Percentiles rank a stretch among this genome's conserved stretches.
phyloP scores from a whole-genome alignment of 1,140 invertebrate genomes.

The Theocolax elegans region DNA sequence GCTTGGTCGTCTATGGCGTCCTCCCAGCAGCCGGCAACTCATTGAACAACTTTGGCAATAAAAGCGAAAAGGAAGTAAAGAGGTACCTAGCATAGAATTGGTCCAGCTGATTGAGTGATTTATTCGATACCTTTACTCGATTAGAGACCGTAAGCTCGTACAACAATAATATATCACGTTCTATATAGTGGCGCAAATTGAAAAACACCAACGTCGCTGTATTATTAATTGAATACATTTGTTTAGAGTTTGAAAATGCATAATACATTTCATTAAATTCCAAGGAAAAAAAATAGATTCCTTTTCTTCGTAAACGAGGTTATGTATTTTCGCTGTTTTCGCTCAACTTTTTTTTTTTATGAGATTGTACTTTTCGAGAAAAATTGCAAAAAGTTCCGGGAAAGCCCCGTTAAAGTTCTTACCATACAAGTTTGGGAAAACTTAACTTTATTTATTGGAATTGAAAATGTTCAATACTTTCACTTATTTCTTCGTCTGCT shows the following conservation, averaged over 20 bases:
- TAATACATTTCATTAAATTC: not conserved
- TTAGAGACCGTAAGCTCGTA: not conserved
- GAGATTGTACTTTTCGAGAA: not conserved
- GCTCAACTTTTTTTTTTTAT: not conserved
- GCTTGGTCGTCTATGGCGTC: not conserved
- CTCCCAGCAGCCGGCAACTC: not conserved
- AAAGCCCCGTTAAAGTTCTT: too few species aligned
- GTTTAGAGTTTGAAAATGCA: not conserved
- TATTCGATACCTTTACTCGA: not conserved
- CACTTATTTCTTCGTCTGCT: not conserved
- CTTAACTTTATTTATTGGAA: not conserved
- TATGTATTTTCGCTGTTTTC: too few species aligned
- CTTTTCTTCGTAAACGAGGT: too few species aligned
- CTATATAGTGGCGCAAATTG: not conserved
- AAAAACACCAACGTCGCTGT: not conserved
- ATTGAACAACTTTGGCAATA: constrained; percentile 15
- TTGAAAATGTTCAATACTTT: not conserved
- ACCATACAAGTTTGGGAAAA: not conserved
- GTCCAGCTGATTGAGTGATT: constrained; percentile 25
- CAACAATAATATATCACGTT: constrained; percentile 17
- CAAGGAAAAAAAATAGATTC: not conserved
- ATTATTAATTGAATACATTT: constrained; percentile 1
- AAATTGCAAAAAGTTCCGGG: not conserved
- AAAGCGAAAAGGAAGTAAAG: constrained; percentile 5
- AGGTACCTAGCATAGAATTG: not conserved